Evolutionary conservation across 2,113 vertebrate genomes (phyloP), one percentile per base, ranked within the genome.

Genomic region (Chamaetylas fuelleborni): DNA sequence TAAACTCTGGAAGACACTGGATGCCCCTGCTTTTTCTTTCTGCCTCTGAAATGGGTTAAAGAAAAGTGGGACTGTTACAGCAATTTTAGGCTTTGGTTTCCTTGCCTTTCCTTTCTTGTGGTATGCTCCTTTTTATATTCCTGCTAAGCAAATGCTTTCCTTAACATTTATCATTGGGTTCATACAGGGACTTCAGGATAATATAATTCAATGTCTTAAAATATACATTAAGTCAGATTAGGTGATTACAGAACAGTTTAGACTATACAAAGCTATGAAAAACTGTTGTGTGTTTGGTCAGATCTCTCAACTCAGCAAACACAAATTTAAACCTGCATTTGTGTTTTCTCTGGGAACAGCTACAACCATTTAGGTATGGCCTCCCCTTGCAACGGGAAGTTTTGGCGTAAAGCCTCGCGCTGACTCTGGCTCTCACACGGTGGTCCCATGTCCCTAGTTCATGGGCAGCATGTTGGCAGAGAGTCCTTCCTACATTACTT

Each of bases 151-250:
- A 83, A 83, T 48, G 20, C 5, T 67, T 81, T 81, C 64, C 33
- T 66, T 60, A 81, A 60, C 19, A 53, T 66, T 85, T 53, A 34
- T 24, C 19, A 16, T 19, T 50, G 36, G 11, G 51, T 74, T 92
- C 47, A 62, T 70, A 71, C 7, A 58, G 13, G 72, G 60, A 62
- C 31, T 78, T 84, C 60, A 38, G 43, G 29, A 57, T 48, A 77
- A 60, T 23, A 69, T 34, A 88, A 83, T 34, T 60, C 61, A 64
- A 40, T 33, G n/a, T 84, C 69, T 80, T 84, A 84, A 94, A 94
- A 91, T 69, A 79, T 10, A 79, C 47, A 36, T 58, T 74, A 86
- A 40, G 34, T 92, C 83, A 88, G 26, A 34, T 64, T 60, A 97
- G 69, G 60, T 78, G 53, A 89, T 23, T 42, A 48, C 42, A 86